phyloP scores from a whole-genome alignment of 2,888 invertebrate species.

The Nebria salina region DNA sequence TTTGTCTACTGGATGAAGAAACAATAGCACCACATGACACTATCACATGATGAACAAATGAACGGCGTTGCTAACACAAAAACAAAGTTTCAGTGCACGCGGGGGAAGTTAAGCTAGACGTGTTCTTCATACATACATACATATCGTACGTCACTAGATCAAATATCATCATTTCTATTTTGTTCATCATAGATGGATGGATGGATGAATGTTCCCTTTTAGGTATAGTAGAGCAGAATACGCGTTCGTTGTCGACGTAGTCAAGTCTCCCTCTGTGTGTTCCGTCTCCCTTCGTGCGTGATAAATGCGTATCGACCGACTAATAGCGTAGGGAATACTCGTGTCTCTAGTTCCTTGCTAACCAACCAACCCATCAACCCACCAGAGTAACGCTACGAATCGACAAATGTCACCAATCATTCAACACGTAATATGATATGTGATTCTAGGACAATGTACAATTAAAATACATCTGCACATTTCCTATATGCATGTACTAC shows the following conservation, averaged over 20 bases:
- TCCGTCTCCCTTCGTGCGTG: not conserved
- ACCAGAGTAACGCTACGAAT: not conserved
- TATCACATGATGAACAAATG: conserved; percentile 21
- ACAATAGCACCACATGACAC: conserved; percentile 14
- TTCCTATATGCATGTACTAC: too few species aligned
- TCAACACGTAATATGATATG: not conserved
- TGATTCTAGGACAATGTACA: not conserved
- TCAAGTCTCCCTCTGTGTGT: not conserved
- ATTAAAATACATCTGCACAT: not conserved
- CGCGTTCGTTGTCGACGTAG: not conserved
- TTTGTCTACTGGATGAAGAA: not conserved
- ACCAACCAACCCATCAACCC: not conserved
- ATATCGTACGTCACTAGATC: not conserved
- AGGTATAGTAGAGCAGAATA: not conserved
- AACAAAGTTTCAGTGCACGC: not conserved
- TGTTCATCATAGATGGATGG: not conserved
- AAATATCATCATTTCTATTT: not conserved
- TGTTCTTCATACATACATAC: not conserved
- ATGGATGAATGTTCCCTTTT: not conserved
- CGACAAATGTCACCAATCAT: not conserved
- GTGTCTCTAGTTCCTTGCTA: not conserved
- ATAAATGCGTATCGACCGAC: not conserved
- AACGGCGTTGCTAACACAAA: not conserved
- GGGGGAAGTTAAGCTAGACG: not conserved
- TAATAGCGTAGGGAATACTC: not conserved